Evolutionary conservation across 2,113 vertebrate species (phyloP), one percentile per base, ranked within the genome.

Genomic region (Pterocles orientalis): DNA sequence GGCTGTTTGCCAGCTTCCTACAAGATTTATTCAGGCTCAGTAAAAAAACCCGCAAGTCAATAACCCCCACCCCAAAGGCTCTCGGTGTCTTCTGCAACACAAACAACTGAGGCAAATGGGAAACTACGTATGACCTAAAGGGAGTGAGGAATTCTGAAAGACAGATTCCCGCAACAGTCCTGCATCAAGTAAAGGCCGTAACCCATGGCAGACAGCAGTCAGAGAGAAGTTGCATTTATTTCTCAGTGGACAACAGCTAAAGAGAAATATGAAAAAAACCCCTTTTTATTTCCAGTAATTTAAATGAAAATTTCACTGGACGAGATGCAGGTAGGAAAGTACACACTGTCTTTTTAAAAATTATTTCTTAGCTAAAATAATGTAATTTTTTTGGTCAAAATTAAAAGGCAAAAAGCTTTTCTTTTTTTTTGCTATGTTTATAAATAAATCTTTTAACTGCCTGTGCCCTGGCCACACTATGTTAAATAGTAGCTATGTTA

Each of bases 301-400:
- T 26, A 71, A 79, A 76, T 39, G 15, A 68, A 71, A 88, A 54
- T 43, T 53, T 34, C 29, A n/a, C 24, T 39, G 31, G 19, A 50
- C 39, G 77, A 51, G 7, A 28, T 39, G 6, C 3, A 3, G 29
- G 62, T 15, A 60, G 78, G 45, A 33, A 31, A 64, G 13, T 14
- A 61, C 7, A 33, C 1, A 2, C 6, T 0, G 1, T 51, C 31
- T 69, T 75, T 68, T 56, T 6, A 4, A n/a, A 34, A 54, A 39
- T 9, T 12, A 31, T 11, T 51, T 92, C 77, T 51, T n/a, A 45
- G 28, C 36, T 82, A 33, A 23, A 84, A 66, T 7, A 1, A n/a
- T 60, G 16, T 24, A 0, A 18, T 4, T 33, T 77, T 53, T 86
- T 26, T 13, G 2, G n/a, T 45, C 6, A 16, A 48, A 77, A 57